Percentiles rank a stretch among this genome's conserved stretches.
Conservation (phyloP, 2,797 vertebrate species). For the Menidia menidia region DNA sequence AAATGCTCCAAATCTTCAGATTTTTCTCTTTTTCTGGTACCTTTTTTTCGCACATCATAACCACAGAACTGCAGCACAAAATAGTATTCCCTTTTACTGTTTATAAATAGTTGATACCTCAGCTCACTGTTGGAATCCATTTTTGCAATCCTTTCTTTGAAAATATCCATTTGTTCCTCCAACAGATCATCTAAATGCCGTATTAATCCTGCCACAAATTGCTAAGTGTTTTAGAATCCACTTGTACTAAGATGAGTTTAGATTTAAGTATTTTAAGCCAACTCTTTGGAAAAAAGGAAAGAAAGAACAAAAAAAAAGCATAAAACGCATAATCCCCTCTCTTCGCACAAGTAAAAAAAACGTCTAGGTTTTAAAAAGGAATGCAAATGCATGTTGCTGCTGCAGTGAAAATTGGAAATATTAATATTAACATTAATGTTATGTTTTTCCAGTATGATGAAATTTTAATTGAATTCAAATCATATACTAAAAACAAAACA, state of each 20-base stretch:
- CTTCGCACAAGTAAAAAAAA: background rate
- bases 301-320: conserved; percentile 21
- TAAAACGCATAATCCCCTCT: background rate
- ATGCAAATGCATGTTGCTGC: conserved; percentile 11
- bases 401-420: background rate
- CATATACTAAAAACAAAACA: too few species aligned
- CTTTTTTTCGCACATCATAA: conserved; percentile 2
- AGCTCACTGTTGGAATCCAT: conserved; percentile 8
- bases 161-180: conserved; percentile 41
- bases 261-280: conserved; percentile 43
- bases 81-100: background rate
- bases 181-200: conserved; percentile 41
- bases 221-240: conserved; percentile 59
- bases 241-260: conserved; percentile 45
- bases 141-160: conserved; percentile 22
- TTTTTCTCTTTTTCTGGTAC: background rate
- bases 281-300: conserved; percentile 32
- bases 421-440: too few species aligned
- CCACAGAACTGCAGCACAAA: conserved; percentile 2
- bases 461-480: too few species aligned
- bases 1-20: background rate
- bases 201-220: conserved; percentile 59
- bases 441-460: too few species aligned
- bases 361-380: background rate
- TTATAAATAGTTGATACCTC: conserved; percentile 31